Base-by-base conservation (phyloP, 2,113 vertebrate genomes). In the Donacobius atricapilla region DNA sequence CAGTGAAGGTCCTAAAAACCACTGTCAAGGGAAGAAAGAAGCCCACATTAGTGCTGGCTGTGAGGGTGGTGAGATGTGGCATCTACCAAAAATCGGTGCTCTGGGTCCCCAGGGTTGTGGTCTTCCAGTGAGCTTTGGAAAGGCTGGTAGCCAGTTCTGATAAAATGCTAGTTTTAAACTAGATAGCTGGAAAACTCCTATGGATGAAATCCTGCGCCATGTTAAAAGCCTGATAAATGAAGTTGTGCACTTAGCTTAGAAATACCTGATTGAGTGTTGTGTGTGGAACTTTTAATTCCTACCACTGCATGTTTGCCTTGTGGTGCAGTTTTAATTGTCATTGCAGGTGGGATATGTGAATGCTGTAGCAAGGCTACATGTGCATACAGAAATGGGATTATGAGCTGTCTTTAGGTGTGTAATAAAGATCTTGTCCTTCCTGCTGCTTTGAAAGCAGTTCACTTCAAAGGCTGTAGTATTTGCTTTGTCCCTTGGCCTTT, bases 401-500 rank as follows among this genome's bases (percentile, higher is more conserved):
- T 35, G 37, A 39, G 50, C 39, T 70, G 45, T 71, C 61, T 88
- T 83, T 23, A 42, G 53, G 77, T 68, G 28, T 84, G 37, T 54
- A 82, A 44, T 94, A 87, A 92, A 91, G 81, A 76, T 84, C 69
- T 85, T 82, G 2, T 35, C 44, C 45, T 89, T 82, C 91, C 73
- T 79, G 77, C 65, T 82, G 70, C 44, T 94, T 87, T 78, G 76
- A 79, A 94, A 94, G n/a, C 63, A 68, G 15, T 69, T 95, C 22
- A 7, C 69, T 93, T 95, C 81, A 95, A 95, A 96, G 93, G 53
- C 81, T n/a, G 27, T 40, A 31, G 65, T 84, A 44, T 91, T 93
- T 89, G 51, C 83, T 92, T 83, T 94, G 89, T 71, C 94, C 80
- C 83, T 92, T 83, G 76, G 42, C 61, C 40, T 68, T 91, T 82